phyloP scores from a whole-genome alignment of 2,113 vertebrate genomes.

The Antidorcas marsupialis region DNA sequence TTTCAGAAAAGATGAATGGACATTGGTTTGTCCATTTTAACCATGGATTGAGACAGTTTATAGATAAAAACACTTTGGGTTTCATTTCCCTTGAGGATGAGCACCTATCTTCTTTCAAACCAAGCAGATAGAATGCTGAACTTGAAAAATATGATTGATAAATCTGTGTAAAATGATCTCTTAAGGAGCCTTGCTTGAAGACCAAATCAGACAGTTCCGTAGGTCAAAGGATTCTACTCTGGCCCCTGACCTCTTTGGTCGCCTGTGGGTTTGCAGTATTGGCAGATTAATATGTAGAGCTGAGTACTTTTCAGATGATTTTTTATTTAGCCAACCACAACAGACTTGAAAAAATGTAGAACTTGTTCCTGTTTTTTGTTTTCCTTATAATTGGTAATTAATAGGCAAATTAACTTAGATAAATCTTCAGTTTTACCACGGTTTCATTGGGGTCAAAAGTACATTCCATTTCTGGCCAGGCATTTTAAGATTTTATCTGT shows the following conservation, averaged over 20 bases:
- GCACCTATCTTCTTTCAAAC: slow-evolving; percentile 50
- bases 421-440: slow-evolving; percentile 25
- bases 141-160: slow-evolving; percentile 71
- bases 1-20: slow-evolving; percentile 74
- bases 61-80: slow-evolving; percentile 35
- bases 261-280: slow-evolving; percentile 79
- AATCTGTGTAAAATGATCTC: slow-evolving; percentile 70
- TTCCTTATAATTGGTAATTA: slow-evolving; percentile 30
- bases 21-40: slow-evolving; percentile 46
- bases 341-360: slow-evolving; percentile 62
- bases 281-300: slow-evolving; percentile 84
- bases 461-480: not conserved
- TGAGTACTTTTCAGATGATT: slow-evolving; percentile 69
- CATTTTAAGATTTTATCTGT: not conserved
- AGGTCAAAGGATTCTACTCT: slow-evolving; percentile 85
- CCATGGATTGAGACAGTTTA: slow-evolving; percentile 31
- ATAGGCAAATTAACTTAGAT: slow-evolving; percentile 37
- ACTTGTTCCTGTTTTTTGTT: slow-evolving; percentile 49
- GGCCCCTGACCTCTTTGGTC: slow-evolving; percentile 82
- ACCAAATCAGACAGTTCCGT: slow-evolving; percentile 80
- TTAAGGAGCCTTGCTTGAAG: slow-evolving; percentile 47
- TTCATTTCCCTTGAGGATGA: slow-evolving; percentile 60
- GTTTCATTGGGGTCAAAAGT: slow-evolving; percentile 14
- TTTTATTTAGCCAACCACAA: slow-evolving; percentile 68
- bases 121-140: slow-evolving; percentile 61